Evolutionary conservation across 2,888 invertebrate genomes (phyloP), one percentile per base, ranked within the genome.

Genomic region (Linnaemya vulpina): DNA sequence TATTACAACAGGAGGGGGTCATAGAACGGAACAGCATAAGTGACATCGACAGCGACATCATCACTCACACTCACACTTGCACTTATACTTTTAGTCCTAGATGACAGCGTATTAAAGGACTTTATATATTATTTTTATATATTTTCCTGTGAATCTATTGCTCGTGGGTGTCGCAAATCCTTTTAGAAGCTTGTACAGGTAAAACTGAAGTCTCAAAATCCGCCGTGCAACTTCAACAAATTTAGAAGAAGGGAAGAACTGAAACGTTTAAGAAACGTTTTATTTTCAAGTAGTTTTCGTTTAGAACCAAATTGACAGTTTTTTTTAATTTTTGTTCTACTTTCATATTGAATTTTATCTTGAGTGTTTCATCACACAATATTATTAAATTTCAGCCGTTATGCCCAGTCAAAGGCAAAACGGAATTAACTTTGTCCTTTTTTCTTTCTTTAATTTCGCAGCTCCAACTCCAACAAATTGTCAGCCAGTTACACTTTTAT

Each of bases 211-310:
- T 81, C 63, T 74, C 58, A 58, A 77, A 74, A 80, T 71, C 71
- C 58, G 9, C 22, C 49, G 11, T 43, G 60, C 55, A 74, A 55
- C 60, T 13, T 35, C 17, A 67, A 68, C 9, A 68, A 38, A 63
- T 11, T 58, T 22, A 1, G 46, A 62, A 20, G 10, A n/a, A 0
- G 60, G 17, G 11, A 68, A 63, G 40, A 71, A 40, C 38, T 10
- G 13, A 71, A 65, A 38, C 82, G 74, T 85, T 85, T 75, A 85
- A 85, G 65, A 75, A 67, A 82, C 11, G 71, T 79, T 75, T 81
- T 75, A 30, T 65, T 80, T 65, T 85, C 30, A 35, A 75, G 82
- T 65, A 71, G 49, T 78, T 75, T 79, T 65, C 58, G 51, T 71
- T 73, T 30, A 60, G 58, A 74, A 49, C 11, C 40, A 60, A 78